phyloP scores from a whole-genome alignment of 2,888 invertebrate genomes.

The Lithophane leautieri region DNA sequence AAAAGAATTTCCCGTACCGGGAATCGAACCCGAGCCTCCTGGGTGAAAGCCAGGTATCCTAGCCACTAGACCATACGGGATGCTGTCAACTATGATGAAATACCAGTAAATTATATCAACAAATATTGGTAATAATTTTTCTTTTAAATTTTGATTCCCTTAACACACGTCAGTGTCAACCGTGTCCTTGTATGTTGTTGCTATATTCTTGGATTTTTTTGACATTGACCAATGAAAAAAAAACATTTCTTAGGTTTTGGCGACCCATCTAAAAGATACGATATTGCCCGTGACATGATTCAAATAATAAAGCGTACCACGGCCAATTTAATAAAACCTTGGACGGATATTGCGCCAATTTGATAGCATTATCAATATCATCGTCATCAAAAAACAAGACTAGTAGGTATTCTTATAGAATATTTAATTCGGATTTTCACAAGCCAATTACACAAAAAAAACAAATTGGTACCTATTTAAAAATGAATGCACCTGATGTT shows the following conservation, averaged over 20 bases:
- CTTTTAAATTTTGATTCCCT: too few species aligned
- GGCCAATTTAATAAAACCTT: slow-evolving; percentile 35
- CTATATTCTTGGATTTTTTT: not conserved
- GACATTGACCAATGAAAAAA: not conserved
- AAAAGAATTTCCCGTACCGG: slow-evolving; percentile 80
- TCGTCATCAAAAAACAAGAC: not conserved
- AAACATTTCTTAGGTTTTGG: not conserved
- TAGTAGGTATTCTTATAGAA: too few species aligned
- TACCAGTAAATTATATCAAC: not conserved
- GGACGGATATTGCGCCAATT: slow-evolving; percentile 32
- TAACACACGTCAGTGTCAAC: too few species aligned
- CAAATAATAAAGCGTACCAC: slow-evolving; percentile 7
- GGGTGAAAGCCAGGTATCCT: slow-evolving; percentile 94
- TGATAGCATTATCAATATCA: slow-evolving; percentile 3
- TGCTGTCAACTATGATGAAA: accelerated
- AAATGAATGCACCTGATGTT: not conserved
- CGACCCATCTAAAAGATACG: not conserved
- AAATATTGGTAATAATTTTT: not conserved
- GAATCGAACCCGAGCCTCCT: slow-evolving; percentile 94
- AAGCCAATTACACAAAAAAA: slow-evolving; percentile 2
- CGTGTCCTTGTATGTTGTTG: not conserved
- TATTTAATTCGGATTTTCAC: not conserved
- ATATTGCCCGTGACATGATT: slow-evolving; percentile 33
- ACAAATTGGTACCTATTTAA: not conserved
- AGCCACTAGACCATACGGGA: slow-evolving; percentile 90